Conservation (phyloP, 2,797 vertebrate genomes). For the Lacerta agilis region DNA sequence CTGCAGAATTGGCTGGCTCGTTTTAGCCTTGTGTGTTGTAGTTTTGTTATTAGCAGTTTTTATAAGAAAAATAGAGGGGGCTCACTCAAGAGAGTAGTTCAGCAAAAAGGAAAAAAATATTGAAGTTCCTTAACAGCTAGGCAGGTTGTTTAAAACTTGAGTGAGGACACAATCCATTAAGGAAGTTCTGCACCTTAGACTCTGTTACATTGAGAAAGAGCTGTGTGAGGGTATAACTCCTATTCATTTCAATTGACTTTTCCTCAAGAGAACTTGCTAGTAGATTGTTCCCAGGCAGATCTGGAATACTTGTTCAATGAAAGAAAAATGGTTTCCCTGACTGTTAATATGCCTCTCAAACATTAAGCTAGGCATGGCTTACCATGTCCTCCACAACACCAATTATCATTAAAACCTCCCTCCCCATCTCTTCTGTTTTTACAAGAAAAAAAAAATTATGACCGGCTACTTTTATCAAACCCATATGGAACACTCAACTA, state of each 20-base stretch:
- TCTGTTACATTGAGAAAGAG: not conserved
- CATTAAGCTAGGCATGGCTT: slow-evolving; percentile 29
- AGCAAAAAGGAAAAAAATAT: slow-evolving; percentile 16
- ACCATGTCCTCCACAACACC: slow-evolving; percentile 18
- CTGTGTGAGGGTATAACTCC: not conserved
- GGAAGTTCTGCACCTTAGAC: no score
- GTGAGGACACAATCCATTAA: slow-evolving; percentile 9
- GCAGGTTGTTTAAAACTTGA: slow-evolving; percentile 25
- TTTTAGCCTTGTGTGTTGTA: slow-evolving; percentile 58
- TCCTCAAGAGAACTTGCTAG: not conserved
- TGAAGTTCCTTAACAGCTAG: slow-evolving; percentile 38
- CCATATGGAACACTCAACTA: slow-evolving; percentile 25
- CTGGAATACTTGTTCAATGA: slow-evolving; percentile 63
- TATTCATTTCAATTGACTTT: not conserved
- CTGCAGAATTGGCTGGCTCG: slow-evolving; percentile 50
- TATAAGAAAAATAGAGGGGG: slow-evolving; percentile 56
- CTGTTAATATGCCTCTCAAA: slow-evolving; percentile 48
- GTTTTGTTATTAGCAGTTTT: slow-evolving; percentile 69
- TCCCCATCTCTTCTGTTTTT: slow-evolving; percentile 51
- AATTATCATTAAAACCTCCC: slow-evolving; percentile 24
- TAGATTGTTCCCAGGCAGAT: slow-evolving; percentile 10
- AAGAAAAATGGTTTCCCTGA: slow-evolving; percentile 61
- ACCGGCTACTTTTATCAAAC: slow-evolving; percentile 48
- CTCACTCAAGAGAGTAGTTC: slow-evolving; percentile 54
- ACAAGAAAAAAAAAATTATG: slow-evolving; percentile 20